Evolutionary conservation across 2,888 invertebrate species (phyloP).

Genomic region (Prosopocoilus inquinatus): DNA sequence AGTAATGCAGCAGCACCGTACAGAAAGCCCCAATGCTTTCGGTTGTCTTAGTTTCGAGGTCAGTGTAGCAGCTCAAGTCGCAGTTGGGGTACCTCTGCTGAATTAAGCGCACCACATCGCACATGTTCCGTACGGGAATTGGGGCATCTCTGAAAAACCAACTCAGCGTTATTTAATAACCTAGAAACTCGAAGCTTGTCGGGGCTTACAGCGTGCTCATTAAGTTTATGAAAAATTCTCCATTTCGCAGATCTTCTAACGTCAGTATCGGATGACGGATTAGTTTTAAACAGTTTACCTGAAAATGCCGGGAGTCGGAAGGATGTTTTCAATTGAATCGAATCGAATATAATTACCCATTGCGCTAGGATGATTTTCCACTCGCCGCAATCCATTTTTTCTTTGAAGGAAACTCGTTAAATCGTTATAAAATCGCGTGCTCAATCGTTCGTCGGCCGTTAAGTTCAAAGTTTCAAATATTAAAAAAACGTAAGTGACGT

Average conservation of each 20-base stretch:
- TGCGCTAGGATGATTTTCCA: conserved; percentile 40
- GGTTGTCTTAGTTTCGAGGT: background rate
- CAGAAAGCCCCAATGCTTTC: conserved; percentile 31
- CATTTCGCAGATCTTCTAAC: conserved; percentile 38
- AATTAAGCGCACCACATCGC: background rate
- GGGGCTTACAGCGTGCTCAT: conserved; percentile 42
- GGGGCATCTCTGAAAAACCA: conserved; percentile 8
- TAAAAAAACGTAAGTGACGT: no score
- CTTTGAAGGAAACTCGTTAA: background rate
- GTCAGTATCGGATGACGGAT: conserved; percentile 30
- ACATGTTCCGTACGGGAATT: background rate
- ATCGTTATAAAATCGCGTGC: no score
- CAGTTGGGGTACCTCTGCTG: background rate
- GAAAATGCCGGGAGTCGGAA: conserved; percentile 18
- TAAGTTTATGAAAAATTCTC: conserved; percentile 41
- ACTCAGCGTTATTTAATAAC: background rate
- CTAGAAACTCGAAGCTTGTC: background rate
- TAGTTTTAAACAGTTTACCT: conserved; percentile 47
- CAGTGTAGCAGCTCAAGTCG: background rate
- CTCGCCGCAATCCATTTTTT: conserved; percentile 15
- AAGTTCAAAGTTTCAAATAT: no score
- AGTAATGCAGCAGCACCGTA: conserved; percentile 46
- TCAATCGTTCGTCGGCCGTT: no score
- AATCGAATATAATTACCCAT: conserved; percentile 36
- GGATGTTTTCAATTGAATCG: background rate